phyloP scores from a whole-genome alignment of 2,888 invertebrate genomes.

The Cataglyphis albicans region DNA sequence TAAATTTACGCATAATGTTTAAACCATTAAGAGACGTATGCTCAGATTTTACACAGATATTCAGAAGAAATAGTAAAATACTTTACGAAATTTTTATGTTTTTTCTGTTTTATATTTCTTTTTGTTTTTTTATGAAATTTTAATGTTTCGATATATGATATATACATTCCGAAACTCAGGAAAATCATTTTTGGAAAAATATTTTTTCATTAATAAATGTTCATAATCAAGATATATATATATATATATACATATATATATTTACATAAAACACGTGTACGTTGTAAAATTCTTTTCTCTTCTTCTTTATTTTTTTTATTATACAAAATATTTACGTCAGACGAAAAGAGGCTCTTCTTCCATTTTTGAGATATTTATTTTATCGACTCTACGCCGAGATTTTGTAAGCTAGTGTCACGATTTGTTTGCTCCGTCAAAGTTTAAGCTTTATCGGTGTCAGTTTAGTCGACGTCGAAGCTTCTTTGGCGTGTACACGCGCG shows the following conservation, averaged over 20 bases:
- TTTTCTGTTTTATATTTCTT: no score
- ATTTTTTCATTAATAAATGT: neutral
- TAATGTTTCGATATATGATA: no score
- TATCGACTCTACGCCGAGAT: neutral
- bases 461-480: slow-evolving; percentile 25
- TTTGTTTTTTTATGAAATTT: no score
- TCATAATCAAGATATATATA: neutral
- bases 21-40: no score
- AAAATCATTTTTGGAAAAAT: neutral
- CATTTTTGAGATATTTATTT: neutral
- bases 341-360: neutral
- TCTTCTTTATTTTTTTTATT: neutral
- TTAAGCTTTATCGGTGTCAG: slow-evolving; percentile 12
- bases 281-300: neutral
- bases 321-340: neutral
- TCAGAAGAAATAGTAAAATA: no score
- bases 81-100: no score
- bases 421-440: slow-evolving; percentile 14
- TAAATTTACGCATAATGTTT: no score
- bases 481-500: slow-evolving; percentile 31
- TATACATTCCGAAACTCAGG: no score
- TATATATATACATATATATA: neutral
- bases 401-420: neutral
- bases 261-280: neutral
- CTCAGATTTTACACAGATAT: no score